Base-by-base conservation (phyloP, 2,888 invertebrate genomes). In the Diarsia rubi region DNA sequence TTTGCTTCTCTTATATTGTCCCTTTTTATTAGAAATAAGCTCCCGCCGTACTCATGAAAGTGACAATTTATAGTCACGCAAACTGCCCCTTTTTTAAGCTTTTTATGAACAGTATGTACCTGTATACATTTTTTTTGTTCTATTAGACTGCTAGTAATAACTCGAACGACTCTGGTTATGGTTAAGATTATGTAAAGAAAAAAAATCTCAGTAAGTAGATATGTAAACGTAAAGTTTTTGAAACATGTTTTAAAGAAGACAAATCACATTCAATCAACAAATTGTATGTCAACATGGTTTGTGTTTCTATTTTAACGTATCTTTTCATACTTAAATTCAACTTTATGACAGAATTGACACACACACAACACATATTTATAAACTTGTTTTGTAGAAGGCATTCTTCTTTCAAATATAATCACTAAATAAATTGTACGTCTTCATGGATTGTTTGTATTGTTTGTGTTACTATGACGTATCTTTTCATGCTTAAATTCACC, bases 11-110 rank as follows among this genome's bases (percentile, higher is more conserved):
- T 14, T 21, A 78, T 49, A 31, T 21, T 16, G 24, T 27, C 37
- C 42, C n/a, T 37, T 78, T 77, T 79, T 79, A 44, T 60, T 27
- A 0, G 24, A 27, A 60, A 49, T 78, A 60, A 71, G n/a, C 49
- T 60, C 24, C 19, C 9, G 12, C 37, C 14, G 19, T 52, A 78
- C 11, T 31, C 42, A 19, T 24, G 3, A 45, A 37, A 75, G 59
- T 60, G 47, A 24, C 21, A 12, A 12, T 79, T 71, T 70, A 59
- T 52, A 37, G 49, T 21, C 31, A 60, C 16, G 49, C 6, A 0
- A 70, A 59, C 47, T 78, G 47, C 24, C 45, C 11, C 14, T 44
- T 8, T n/a, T 21, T 49, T 21, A 27, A 71, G 44, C 59, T 79
- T 71, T 60, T 71, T 71, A 71, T 24, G 59, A 59, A 21, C 44